A percentile compares a stretch with the other conserved stretches of the same genome.
Conservation (phyloP, 2,888 invertebrate species). For the Spisula solida region DNA sequence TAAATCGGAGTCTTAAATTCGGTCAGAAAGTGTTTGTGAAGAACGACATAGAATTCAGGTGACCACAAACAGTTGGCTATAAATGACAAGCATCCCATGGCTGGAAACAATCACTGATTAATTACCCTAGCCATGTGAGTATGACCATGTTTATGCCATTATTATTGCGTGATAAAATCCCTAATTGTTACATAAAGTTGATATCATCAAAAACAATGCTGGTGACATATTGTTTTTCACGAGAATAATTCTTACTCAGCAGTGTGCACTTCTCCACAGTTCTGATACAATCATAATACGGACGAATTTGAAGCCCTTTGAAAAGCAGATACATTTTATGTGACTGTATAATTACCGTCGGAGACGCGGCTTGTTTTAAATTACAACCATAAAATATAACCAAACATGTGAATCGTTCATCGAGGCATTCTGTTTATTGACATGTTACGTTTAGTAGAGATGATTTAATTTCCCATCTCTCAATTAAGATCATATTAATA, state of each 20-base stretch:
- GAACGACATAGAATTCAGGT: too few species aligned
- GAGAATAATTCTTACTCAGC: neutral
- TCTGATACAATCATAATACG: neutral
- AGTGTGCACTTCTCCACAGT: neutral
- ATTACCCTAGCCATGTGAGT: too few species aligned
- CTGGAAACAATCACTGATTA: too few species aligned
- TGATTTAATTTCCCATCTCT: conserved; percentile 64
- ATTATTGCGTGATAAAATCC: neutral
- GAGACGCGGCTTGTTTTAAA: neutral
- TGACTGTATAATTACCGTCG: neutral
- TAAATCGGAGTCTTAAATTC: too few species aligned
- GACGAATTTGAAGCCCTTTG: neutral
- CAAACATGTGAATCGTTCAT: neutral
- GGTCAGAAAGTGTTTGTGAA: too few species aligned
- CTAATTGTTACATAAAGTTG: conserved; percentile 13
- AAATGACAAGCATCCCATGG: too few species aligned
- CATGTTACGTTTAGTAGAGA: conserved; percentile 49
- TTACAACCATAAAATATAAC: neutral
- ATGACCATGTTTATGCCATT: too few species aligned
- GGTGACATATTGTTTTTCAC: conserved; percentile 13
- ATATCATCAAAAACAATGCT: conserved; percentile 8
- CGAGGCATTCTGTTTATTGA: conserved; percentile 31
- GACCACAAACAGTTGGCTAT: too few species aligned
- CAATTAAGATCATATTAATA: conserved; percentile 54
- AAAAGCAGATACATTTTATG: conserved; percentile 13